Conservation (phyloP, 1,140 invertebrate genomes). For the Euura saliciscinereae region DNA sequence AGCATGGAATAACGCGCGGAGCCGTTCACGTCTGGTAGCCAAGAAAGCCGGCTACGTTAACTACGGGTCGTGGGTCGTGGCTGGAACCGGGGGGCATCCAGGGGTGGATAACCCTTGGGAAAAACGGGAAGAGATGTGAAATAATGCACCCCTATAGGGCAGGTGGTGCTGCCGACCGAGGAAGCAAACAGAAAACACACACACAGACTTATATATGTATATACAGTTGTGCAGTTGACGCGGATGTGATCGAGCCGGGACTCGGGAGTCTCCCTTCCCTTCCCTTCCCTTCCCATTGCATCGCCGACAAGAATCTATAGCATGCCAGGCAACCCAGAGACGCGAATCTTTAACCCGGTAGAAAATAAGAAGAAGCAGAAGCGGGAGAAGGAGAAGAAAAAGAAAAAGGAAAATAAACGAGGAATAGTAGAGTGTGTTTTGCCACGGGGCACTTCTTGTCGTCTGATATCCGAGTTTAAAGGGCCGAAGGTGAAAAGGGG, state of each 20-base stretch:
- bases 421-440: too few species aligned
- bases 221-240: too few species aligned
- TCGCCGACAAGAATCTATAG: conserved; percentile 16
- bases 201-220: too few species aligned
- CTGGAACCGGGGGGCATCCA: neutral
- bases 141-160: conserved; percentile 40
- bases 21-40: conserved; percentile 3
- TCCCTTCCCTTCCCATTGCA: conserved; percentile 26
- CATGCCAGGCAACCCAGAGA: too few species aligned
- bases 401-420: too few species aligned
- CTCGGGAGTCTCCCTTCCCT: conserved; percentile 23
- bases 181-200: conserved; percentile 10
- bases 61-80: neutral
- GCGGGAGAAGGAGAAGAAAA: too few species aligned
- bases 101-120: neutral
- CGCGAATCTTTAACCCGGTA: too few species aligned
- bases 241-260: too few species aligned
- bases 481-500: too few species aligned
- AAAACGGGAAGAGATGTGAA: conserved; percentile 14
- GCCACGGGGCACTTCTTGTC: too few species aligned
- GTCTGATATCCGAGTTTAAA: too few species aligned
- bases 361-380: too few species aligned
- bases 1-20: neutral
- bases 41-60: neutral
- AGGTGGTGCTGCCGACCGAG: conserved; percentile 35